These are phyloP conservation scores for Probosciger aterrimus DNA, from an alignment of 2,113 vertebrate genomes.

Conservation along the genomic window DNA sequence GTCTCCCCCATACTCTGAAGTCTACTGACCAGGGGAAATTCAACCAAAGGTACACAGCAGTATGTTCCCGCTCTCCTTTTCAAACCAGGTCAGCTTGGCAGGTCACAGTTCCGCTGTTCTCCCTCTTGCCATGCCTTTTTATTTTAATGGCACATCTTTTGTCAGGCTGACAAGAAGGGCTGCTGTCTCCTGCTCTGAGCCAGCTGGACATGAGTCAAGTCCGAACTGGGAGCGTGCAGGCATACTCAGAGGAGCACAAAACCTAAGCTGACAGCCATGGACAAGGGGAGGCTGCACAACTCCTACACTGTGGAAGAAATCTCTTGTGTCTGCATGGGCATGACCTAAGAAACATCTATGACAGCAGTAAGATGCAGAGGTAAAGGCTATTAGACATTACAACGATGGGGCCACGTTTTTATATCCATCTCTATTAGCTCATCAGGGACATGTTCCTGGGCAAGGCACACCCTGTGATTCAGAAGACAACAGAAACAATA, in stretches of 20 bases:
- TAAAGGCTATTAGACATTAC: not conserved
- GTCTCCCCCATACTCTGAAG: not conserved
- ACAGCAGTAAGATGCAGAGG: not conserved
- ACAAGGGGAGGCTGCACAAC: not conserved
- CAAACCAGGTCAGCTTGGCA: not conserved
- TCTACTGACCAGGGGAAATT: not conserved
- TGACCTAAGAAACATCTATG: not conserved
- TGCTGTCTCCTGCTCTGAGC: conserved; percentile 41
- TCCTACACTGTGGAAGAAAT: not conserved
- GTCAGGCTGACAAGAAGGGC: conserved; percentile 40
- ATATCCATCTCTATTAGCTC: not conserved
- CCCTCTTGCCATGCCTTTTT: conserved; percentile 19
- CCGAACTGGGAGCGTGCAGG: not conserved
- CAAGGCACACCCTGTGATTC: not conserved
- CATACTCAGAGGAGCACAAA: conserved; percentile 27
- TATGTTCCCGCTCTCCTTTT: not conserved
- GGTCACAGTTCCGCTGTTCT: not conserved
- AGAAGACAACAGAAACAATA: not conserved
- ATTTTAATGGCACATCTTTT: conserved; percentile 46
- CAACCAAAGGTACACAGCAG: not conserved
- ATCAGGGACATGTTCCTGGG: not conserved
- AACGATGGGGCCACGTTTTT: not conserved
- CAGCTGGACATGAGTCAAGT: conserved; percentile 49
- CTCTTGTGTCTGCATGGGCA: not conserved
- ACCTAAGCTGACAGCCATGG: not conserved